Evolutionary conservation across 2,797 vertebrate genomes (phyloP), one percentile per base, ranked within the genome.

Genomic region (Cirrhinus mrigala): DNA sequence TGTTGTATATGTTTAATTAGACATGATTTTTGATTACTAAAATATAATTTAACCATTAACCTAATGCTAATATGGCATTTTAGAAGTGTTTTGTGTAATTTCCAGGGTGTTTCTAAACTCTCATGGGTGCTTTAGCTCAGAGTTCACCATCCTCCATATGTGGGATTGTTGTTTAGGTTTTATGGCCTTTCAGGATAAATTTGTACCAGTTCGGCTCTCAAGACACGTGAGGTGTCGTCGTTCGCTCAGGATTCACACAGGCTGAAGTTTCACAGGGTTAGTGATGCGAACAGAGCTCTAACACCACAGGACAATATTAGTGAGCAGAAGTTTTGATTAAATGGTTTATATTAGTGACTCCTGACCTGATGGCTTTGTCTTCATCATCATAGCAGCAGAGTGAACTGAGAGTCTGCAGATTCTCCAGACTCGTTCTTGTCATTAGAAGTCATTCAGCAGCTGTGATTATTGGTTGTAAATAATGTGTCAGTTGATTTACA

Each of bases 371-470:
- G 33, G 3, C 3, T 33, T 33, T 33, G 33, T 33, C 33, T 33
- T 33, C 33, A 4, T 33, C 33, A 4, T 33, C 4, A 33, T 33
- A 33, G 33, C 33, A 40, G 6, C 40, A 40, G 40, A 60, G 11
- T 24, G 16, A 75, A 54, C 29, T 20, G 29, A 66, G 33, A 79
- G 58, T 64, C 33, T 71, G 37, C 37, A 70, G 24, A 46, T 69
- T 69, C 64, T 56, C 29, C 29, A 40, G 46, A 69, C 29, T 54
- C 66, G 40, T 37, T 69, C 48, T 69, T 56, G 69, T 81, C 29
- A 56, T 15, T 20, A 58, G n/a, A 50, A 74, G 24, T 44, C 70
- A 62, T 74, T 33, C 62, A 33, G 24, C 1, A 11, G 54, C 10
- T 48, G 46, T 54, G 54, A 56, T 70, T 70, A 48, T 40, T 29